These are phyloP conservation scores for Parthenolecanium corni DNA, from an alignment of 2,888 invertebrate genomes.

Conservation along the genomic window DNA sequence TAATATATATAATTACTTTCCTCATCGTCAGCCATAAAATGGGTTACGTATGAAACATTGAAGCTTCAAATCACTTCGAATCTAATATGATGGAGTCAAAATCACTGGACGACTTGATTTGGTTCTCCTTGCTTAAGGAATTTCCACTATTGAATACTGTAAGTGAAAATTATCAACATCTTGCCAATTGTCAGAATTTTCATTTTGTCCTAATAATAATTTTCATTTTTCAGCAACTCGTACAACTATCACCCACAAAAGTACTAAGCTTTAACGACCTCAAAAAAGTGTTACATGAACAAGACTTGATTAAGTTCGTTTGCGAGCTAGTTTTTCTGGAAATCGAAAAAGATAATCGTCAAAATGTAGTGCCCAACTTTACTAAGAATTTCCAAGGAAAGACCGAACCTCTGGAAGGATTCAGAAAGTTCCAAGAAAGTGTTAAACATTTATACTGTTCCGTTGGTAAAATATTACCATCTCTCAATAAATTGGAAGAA, in stretches of 20 bases:
- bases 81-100: background rate
- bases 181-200: background rate
- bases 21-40: too few species aligned
- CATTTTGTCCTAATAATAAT: background rate
- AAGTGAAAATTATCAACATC: background rate
- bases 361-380: constrained; percentile 13
- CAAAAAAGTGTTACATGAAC: constrained; percentile 1
- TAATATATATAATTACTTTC: too few species aligned
- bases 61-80: too few species aligned
- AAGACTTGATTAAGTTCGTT: background rate
- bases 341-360: constrained; percentile 13
- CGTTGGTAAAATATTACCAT: constrained; percentile 1
- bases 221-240: background rate
- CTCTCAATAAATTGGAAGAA: constrained; percentile 13
- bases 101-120: background rate
- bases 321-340: constrained; percentile 3
- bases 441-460: constrained; percentile 13
- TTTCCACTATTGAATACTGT: constrained; percentile 16
- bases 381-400: constrained; percentile 10
- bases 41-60: too few species aligned
- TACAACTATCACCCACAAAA: background rate
- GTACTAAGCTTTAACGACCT: background rate
- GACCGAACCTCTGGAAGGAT: constrained; percentile 18
- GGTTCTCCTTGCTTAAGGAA: constrained; percentile 3
- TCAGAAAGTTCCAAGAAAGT: constrained; percentile 21